Percentiles rank a stretch among this genome's conserved stretches.
phyloP scores from a whole-genome alignment of 2,888 invertebrate species.

The Gastrophysa polygoni region DNA sequence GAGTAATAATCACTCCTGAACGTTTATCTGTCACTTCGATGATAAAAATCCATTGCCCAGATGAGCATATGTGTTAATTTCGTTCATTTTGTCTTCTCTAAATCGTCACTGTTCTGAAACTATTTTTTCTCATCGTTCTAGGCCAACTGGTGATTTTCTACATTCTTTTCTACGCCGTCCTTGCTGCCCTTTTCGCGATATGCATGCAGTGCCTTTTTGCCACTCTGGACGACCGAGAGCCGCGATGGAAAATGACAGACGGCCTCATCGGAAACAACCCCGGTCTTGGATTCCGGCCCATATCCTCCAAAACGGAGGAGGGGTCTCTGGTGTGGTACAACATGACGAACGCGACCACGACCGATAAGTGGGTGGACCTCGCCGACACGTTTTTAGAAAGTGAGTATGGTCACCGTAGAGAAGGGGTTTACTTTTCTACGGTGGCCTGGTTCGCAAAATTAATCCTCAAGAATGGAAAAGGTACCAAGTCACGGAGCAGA shows the following conservation, averaged over 20 bases:
- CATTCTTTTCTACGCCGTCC: conserved; percentile 80
- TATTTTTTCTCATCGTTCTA: conserved; percentile 61
- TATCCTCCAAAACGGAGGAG: conserved; percentile 61
- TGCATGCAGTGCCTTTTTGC: conserved; percentile 84
- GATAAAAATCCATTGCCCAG: too few relatives aligned
- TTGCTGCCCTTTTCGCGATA: conserved; percentile 83
- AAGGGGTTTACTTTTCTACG: too few relatives aligned
- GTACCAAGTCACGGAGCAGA: too few relatives aligned
- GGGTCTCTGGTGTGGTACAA: conserved; percentile 68
- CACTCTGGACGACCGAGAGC: conserved; percentile 71
- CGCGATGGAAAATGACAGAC: conserved; percentile 74
- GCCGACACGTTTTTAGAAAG: conserved; percentile 65
- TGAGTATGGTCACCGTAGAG: conserved; percentile 53
- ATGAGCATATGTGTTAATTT: too few relatives aligned
- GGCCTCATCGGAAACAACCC: conserved; percentile 77
- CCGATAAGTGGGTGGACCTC: conserved; percentile 62
- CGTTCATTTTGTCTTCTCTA: too few relatives aligned
- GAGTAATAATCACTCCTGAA: too few relatives aligned
- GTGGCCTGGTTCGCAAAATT: too few relatives aligned
- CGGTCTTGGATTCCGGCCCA: conserved; percentile 71
- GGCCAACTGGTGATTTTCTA: conserved; percentile 86
- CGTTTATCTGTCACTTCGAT: too few relatives aligned
- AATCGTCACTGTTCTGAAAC: too few relatives aligned
- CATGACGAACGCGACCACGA: conserved; percentile 60
- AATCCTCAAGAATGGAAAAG: too few relatives aligned